Evolutionary conservation across 2,888 invertebrate genomes (phyloP).

Genomic region (Campaea margaritaria): DNA sequence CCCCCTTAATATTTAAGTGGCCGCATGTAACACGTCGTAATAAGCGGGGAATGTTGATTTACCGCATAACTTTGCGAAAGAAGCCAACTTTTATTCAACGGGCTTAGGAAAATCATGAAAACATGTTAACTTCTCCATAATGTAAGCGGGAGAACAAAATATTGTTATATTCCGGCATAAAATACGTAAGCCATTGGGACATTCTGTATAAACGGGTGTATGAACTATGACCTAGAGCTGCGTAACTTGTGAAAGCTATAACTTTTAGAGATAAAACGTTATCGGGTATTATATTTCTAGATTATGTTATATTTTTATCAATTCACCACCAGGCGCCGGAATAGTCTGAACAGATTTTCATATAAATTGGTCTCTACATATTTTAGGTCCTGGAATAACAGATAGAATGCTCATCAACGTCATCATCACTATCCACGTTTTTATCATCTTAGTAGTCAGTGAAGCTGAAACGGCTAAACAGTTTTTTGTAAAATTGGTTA

Average conservation of each 20-base stretch:
- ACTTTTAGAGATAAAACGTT: too few species aligned
- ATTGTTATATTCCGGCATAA: slow-evolving; percentile 19
- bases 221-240: background rate
- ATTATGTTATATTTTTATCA: too few species aligned
- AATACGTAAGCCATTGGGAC: slow-evolving; percentile 4
- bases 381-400: too few species aligned
- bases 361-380: too few species aligned
- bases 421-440: too few species aligned
- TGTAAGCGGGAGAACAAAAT: slow-evolving; percentile 20
- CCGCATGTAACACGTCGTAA: slow-evolving; percentile 41
- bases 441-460: too few species aligned
- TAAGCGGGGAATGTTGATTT: slow-evolving; percentile 48
- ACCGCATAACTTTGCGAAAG: slow-evolving; percentile 48
- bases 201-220: background rate
- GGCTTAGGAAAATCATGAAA: slow-evolving; percentile 47
- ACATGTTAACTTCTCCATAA: slow-evolving; percentile 44
- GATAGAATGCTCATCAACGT: too few species aligned
- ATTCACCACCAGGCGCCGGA: too few species aligned
- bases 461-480: too few species aligned
- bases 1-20: slow-evolving; percentile 42
- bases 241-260: slow-evolving; percentile 11
- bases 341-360: too few species aligned
- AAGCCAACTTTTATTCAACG: slow-evolving; percentile 44
- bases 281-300: too few species aligned
- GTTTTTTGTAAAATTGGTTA: too few species aligned